Evolutionary conservation across 2,888 invertebrate genomes (phyloP), one percentile per base, ranked within the genome.

Genomic region (Ophioninae sp.): DNA sequence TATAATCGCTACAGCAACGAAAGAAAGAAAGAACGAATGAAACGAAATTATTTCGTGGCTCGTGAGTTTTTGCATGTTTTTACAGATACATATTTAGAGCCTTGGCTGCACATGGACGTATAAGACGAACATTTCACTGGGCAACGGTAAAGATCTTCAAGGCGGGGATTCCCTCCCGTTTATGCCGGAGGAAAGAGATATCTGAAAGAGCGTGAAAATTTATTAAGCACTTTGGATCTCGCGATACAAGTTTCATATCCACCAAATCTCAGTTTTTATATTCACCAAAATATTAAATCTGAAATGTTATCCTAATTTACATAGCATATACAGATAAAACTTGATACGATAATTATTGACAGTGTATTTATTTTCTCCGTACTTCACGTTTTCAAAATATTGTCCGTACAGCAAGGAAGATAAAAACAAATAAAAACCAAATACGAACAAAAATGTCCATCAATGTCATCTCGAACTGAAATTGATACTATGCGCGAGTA

Each of bases 61-160:
- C 85, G 75, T 73, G 62, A 73, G 6, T 21, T 81, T 81, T 20
- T 23, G 76, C 72, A 78, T 80, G 67, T 84, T 85, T 78, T 74
- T 37, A 65, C 67, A 20, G 6, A 68, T 57, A 68, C 68, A 68
- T 83, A 81, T 75, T 75, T 59, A 73, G 88, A 87, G 90, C 89
- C 87, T 86, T 86, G 88, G 89, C 88, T 89, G 88, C 86, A 80
- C 72, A 85, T 87, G 88, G 83, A 84, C 84, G 77, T 86, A 82
- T 85, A 83, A 88, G 87, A 79, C 81, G 87, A 85, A 87, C 87
- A 87, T 89, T 88, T 88, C 86, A 86, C 84, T 76, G 74, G 70
- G 23, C 64, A 72, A 67, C 65, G 64, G 74, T 65, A 44, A 68
- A 74, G 50, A 50, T 23, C 74, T 74, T 37, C 10, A 56, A 37